Evolutionary conservation across 1,140 invertebrate genomes (phyloP).

Genomic region (Saccostrea cuccullata): DNA sequence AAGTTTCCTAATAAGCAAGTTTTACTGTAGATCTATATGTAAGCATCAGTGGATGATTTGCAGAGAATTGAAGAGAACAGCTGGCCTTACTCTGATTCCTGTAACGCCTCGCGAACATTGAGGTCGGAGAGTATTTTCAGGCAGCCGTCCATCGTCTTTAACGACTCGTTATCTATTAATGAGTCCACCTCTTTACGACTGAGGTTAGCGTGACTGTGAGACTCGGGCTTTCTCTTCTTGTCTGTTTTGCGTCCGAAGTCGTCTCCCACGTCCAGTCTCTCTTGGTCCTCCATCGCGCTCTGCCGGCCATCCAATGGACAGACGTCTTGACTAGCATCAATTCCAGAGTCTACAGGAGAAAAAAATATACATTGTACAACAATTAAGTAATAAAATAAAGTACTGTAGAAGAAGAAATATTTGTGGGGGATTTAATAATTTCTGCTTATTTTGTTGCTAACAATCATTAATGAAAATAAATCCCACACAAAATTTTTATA

Average conservation of each 20-base stretch:
- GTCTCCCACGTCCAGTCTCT: neutral
- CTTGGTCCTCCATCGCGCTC: neutral
- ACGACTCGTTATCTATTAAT: conserved; percentile 64
- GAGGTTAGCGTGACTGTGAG: conserved; percentile 45
- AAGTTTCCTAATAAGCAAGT: neutral
- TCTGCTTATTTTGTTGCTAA: no score
- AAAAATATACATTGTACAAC: neutral
- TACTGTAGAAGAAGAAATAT: no score
- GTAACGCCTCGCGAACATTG: conserved; percentile 67
- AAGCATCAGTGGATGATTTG: no score
- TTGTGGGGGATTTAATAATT: no score
- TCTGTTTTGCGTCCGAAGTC: conserved; percentile 37
- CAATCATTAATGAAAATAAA: no score
- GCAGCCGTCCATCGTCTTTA: conserved; percentile 74
- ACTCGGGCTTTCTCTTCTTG: conserved; percentile 37
- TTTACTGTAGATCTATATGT: no score
- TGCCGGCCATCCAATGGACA: neutral
- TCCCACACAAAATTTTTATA: no score
- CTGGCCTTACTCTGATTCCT: conserved; percentile 73
- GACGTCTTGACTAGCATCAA: conserved; percentile 47
- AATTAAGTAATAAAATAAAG: no score
- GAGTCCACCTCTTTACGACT: conserved; percentile 62
- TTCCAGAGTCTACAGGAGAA: conserved; percentile 43
- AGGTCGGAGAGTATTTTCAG: conserved; percentile 70
- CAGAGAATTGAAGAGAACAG: no score